Base-by-base conservation (phyloP, 2,113 vertebrate species). In the Pleuronectes platessa region DNA sequence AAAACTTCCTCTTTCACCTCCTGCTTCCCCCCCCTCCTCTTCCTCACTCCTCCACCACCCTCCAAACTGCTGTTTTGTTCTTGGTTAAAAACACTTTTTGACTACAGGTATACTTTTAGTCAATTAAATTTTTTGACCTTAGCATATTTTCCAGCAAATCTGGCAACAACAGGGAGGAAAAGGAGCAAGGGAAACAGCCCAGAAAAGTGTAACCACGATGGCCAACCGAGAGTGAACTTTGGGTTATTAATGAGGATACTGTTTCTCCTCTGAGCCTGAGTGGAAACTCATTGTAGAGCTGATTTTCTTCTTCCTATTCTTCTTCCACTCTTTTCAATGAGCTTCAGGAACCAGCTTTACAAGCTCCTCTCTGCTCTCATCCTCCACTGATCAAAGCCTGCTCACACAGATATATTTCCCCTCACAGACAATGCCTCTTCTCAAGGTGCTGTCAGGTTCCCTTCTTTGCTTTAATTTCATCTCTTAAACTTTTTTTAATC, bases 391-490 rank as follows among this genome's bases (percentile, higher is more conserved):
- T 94, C 94, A 94, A 94, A 94, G 93, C 82, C 80, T 15, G 81
- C 88, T 91, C 90, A 40, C 93, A 88, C 89, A 92, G 91, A 93
- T 89, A 89, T 89, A 92, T 93, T 94, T 93, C 93, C 90, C 89
- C 88, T 88, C 84, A 10, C 91, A 94, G 87, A 95, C 94, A 95
- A 94, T 93, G 86, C 85, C 90, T 93, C 88, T 88, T 93, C 92
- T 93, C 92, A 94, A 93, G 93, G 93, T 93, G 91, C 92, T 94
- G 93, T 94, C 93, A 94, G 91, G 89, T 93, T 94, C 89, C 86
- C 93, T 93, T 93, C 93, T 93, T 92, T 93, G 88, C 92, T 94
- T 93, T 94, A 94, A 93, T 93, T 94, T 93, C 91, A 92, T 93
- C 92, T 93, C 90, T 92, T 92, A 93, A 93, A 92, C 92, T 93